A percentile compares a stretch with the other conserved stretches of the same genome.
Conservation (phyloP, 2,888 invertebrate genomes). For the Andrena trimmerana region DNA sequence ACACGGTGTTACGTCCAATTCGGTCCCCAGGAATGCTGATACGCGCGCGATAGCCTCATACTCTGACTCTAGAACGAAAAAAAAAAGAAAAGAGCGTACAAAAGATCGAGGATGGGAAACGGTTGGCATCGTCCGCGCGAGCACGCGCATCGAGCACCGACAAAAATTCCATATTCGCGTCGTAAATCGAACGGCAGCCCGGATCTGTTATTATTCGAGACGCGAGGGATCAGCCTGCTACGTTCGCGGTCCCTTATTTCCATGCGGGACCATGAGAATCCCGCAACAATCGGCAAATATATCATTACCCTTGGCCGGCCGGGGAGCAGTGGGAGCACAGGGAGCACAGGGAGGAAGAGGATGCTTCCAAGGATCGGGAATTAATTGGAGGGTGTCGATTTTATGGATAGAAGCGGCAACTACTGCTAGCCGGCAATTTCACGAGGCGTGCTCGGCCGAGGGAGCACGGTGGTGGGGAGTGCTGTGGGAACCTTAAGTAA, state of each 20-base stretch:
- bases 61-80: constrained; percentile 9
- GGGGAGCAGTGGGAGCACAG: not conserved
- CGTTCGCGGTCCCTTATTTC: constrained; percentile 48
- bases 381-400: constrained; percentile 65
- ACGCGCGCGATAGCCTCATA: constrained; percentile 52
- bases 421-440: constrained; percentile 65
- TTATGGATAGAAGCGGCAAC: constrained; percentile 60
- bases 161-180: constrained; percentile 14
- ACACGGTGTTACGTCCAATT: constrained; percentile 70
- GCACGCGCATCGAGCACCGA: not conserved
- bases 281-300: constrained; percentile 61
- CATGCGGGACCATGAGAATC: constrained; percentile 62
- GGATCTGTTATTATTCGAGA: constrained; percentile 48
- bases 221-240: constrained; percentile 22
- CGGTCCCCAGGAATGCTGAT: constrained; percentile 62
- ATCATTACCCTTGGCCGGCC: constrained; percentile 56
- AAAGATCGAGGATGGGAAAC: not conserved
- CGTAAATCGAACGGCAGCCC: constrained; percentile 24
- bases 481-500: constrained; percentile 79
- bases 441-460: constrained; percentile 48
- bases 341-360: constrained; percentile 15
- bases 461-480: constrained; percentile 50
- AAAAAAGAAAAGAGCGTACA: not conserved
- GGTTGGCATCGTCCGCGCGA: not conserved
- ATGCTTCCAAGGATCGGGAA: constrained; percentile 50